These are phyloP conservation scores for Epizoanthus rinbou DNA, from an alignment of 92 coral and sea anemone genomes.

Conservation along the genomic window DNA sequence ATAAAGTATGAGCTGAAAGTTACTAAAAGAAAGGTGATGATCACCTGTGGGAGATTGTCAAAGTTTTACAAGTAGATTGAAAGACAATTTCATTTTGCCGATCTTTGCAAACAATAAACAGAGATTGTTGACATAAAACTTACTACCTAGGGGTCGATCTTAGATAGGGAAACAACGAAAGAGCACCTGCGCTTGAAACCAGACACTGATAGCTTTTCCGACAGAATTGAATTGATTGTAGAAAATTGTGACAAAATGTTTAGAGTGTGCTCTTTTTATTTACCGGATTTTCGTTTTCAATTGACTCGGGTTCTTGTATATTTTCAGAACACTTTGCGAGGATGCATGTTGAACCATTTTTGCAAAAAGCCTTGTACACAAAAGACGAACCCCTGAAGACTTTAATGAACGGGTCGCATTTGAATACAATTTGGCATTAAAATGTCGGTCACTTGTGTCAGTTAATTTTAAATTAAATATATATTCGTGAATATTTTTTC, in stretches of 20 bases:
- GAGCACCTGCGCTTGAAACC: constrained; percentile 1
- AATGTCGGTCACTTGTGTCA: not conserved
- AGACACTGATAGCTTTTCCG: not conserved
- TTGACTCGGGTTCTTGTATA: not conserved
- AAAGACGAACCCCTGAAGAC: not conserved
- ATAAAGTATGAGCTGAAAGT: not conserved
- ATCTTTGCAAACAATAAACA: constrained; percentile 12
- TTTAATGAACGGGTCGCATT: no score
- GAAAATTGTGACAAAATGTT: not conserved
- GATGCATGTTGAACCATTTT: not conserved
- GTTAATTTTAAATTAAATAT: not conserved
- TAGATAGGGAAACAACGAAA: not conserved
- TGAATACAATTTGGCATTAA: not conserved
- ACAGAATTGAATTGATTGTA: not conserved
- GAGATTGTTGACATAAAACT: constrained; percentile 12
- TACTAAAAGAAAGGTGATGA: not conserved
- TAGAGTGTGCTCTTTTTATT: not conserved
- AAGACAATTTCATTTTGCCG: constrained; percentile 11
- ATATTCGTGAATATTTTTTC: not conserved
- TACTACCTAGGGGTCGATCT: not conserved
- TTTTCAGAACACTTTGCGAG: not conserved
- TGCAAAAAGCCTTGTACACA: not conserved
- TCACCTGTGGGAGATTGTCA: not conserved
- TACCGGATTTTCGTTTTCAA: not conserved
- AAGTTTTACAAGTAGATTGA: not conserved